Base-by-base conservation (phyloP, 1,140 invertebrate species). In the Ceratina australensis region DNA sequence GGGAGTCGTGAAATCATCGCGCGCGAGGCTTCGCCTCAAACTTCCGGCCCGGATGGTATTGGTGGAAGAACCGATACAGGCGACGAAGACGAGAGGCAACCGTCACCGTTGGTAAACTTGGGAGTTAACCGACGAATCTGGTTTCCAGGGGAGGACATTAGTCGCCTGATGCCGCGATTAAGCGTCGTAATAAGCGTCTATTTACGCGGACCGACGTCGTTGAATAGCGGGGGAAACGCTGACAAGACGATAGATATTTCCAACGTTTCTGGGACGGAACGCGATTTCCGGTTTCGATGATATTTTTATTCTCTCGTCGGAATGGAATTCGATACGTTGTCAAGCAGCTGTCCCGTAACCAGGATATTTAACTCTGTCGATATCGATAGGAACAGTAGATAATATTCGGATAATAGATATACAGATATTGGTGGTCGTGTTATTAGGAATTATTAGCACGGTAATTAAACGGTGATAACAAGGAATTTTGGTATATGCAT, bases 51-150 rank as follows among this genome's bases (percentile, higher is more conserved):
- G 16, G 15, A 57, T 84, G 22, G n/a, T 68, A 83, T 86, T 86
- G 80, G 86, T 72, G 80, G 82, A 86, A 86, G 84, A 74, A 72
- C 68, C 80, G 84, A 86, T 87, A 84, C 81, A 79, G 79, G 63
- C 74, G 22, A 20, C 18, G n/a, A n/a, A n/a, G n/a, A n/a, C n/a
- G 65, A 13, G 73, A 49, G 49, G 69, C 57, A 83, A 83, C 78
- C 81, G 77, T 83, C 81, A 66, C 77, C n/a, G 67, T 74, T 74
- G 75, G 78, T 78, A 82, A 83, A 83, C 82, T 83, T 83, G 64
- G 49, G 13, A 64, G 74, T 63, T 61, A 59, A 42, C 33, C 49
- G 52, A 60, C 65, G 64, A 69, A 76, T 76, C 59, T 63, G 57
- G 28, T 75, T 67, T 42, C 33, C 5, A 42, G 33, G n/a, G 33